Evolutionary conservation across 2,797 vertebrate species (phyloP).

Genomic region (Platalea minor): DNA sequence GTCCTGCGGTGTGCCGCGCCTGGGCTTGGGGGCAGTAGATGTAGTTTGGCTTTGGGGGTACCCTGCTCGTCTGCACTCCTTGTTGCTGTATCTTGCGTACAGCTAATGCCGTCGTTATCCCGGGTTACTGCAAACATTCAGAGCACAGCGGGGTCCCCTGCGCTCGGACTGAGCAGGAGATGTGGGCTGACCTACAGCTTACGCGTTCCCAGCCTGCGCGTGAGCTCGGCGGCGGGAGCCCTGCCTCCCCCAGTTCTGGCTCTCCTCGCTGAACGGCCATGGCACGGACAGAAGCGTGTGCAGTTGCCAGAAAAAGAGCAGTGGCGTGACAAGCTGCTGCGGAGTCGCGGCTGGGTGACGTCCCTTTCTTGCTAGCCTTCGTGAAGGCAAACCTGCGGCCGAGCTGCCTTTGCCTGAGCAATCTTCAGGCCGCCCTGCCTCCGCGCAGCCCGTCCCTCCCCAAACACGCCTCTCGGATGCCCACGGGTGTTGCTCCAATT

Average conservation of each 20-base stretch:
- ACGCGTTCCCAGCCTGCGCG: fast-evolving
- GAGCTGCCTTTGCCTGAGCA: neutral
- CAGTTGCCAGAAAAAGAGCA: neutral
- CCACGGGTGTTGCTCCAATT: neutral
- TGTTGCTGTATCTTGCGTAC: neutral
- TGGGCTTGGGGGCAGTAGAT: neutral
- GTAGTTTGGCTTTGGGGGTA: neutral
- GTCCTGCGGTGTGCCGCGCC: fast-evolving
- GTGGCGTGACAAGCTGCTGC: neutral
- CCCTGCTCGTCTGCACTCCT: neutral
- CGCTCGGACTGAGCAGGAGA: neutral
- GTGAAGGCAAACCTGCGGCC: neutral
- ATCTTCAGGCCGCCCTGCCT: neutral
- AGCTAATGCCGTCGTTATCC: neutral
- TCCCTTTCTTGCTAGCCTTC: neutral
- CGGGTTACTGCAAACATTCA: fast-evolving
- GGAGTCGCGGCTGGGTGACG: neutral
- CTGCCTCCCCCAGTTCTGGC: neutral
- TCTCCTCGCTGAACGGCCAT: neutral
- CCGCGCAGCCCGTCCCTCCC: neutral
- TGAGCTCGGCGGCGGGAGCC: neutral
- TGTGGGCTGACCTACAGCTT: neutral
- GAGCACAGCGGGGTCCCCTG: neutral
- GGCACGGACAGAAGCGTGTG: neutral
- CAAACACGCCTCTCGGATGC: fast-evolving